These are phyloP conservation scores for Craterocephalus amniculus DNA, from an alignment of 2,797 vertebrate species.

Conservation along the genomic window DNA sequence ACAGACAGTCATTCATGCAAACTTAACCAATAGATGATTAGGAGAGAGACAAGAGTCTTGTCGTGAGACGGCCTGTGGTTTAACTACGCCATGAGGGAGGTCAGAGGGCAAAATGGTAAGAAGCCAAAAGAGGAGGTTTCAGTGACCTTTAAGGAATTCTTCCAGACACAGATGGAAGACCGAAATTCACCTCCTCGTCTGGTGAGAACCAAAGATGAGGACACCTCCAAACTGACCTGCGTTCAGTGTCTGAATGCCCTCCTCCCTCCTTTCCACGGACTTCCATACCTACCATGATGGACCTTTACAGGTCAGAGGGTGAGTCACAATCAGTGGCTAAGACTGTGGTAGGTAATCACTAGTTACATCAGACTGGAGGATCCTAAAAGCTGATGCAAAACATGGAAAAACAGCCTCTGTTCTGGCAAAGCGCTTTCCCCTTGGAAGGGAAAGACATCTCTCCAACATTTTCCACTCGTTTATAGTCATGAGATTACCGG, in stretches of 20 bases:
- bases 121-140: constrained; percentile 59
- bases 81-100: constrained; percentile 65
- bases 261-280: constrained; percentile 63
- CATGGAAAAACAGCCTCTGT: constrained; percentile 69
- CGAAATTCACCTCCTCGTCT: constrained; percentile 51
- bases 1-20: constrained; percentile 84
- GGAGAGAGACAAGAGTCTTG: constrained; percentile 62
- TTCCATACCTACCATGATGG: constrained; percentile 59
- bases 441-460: constrained; percentile 62
- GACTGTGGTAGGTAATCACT: constrained; percentile 71
- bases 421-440: constrained; percentile 55
- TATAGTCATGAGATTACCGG: constrained; percentile 53
- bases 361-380: constrained; percentile 78
- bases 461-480: constrained; percentile 66
- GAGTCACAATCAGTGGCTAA: constrained; percentile 63
- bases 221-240: constrained; percentile 56
- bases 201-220: constrained; percentile 60
- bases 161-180: constrained; percentile 51
- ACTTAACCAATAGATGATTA: constrained; percentile 75
- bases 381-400: constrained; percentile 75
- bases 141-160: constrained; percentile 50
- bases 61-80: constrained; percentile 59
- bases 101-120: constrained; percentile 59
- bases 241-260: constrained; percentile 59
- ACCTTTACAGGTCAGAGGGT: constrained; percentile 62